Base-by-base conservation (phyloP, 2,888 invertebrate genomes). In the Protophormia terraenovae region DNA sequence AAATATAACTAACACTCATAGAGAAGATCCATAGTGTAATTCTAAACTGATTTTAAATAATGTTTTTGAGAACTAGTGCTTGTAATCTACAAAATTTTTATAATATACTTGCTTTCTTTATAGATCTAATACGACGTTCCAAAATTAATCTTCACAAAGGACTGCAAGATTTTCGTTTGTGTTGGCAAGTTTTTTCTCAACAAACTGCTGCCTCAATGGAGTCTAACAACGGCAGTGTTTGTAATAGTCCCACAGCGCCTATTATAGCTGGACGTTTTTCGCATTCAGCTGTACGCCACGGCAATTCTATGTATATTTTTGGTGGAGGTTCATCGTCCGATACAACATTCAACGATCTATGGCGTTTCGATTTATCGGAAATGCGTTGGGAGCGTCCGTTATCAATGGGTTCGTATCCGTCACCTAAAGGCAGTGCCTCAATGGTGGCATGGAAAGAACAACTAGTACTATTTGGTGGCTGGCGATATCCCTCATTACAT, bases 341-440 rank as follows among this genome's bases (percentile, higher is more conserved):
- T 89, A 98, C 99, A 22, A 97, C 99, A 14, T 98, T 98, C 90
- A 99, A 99, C 93, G 99, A 99, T 93, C 94, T 99, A 38, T 99
- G 99, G 99, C 94, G 95, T 86, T 95, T 99, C 92, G 97, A 99
- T 93, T 94, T 99, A 84, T 96, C 96, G 0, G 95, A 95, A 62
- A 94, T 97, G 89, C 94, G 95, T 88, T 98, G 98, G 98, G 94
- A 96, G 22, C 94, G 97, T 87, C 96, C 97, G 0, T 93, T 97
- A 58, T 96, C 97, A 3, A 96, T 95, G 93, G 92, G 92, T 6
- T 89, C 95, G 64, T 98, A 98, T 93, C 99, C 99, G 8, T 97
- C 98, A 4, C 98, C 99, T 0, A 99, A 98, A 93, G 98, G 98
- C 69, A 98, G 98, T 91, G 97, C 98, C 38, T 96, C 97, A 19